These are phyloP conservation scores for Catharus bicknelli DNA, from an alignment of 2,113 vertebrate species.

Conservation along the genomic window DNA sequence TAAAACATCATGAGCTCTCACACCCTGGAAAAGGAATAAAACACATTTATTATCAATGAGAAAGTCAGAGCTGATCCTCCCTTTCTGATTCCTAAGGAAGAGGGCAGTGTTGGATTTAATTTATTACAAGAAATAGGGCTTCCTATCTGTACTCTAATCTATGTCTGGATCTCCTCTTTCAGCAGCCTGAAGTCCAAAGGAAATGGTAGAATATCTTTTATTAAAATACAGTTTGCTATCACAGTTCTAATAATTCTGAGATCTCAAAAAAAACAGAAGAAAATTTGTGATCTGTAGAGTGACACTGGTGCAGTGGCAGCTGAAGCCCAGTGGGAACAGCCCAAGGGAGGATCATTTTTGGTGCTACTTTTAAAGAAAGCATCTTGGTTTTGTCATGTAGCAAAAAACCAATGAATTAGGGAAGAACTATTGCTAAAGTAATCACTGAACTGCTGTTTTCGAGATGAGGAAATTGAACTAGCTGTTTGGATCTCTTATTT, in stretches of 20 bases:
- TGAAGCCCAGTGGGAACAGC: not conserved
- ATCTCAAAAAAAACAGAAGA: not conserved
- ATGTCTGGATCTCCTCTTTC: not conserved
- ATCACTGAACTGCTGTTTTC: not conserved
- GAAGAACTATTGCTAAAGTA: not conserved
- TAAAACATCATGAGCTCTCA: slow-evolving; percentile 2
- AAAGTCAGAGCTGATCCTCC: not conserved
- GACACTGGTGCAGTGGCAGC: not conserved
- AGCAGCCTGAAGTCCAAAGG: not conserved
- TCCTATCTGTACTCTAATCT: not conserved
- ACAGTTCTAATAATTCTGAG: not conserved
- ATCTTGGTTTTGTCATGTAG: not conserved
- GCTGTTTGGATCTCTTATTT: not conserved
- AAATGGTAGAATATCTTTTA: not conserved
- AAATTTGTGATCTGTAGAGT: not conserved
- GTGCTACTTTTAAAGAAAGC: not conserved
- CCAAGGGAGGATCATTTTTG: not conserved
- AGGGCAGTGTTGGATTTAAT: not conserved
- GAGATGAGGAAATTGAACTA: not conserved
- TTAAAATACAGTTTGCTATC: not conserved
- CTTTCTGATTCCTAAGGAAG: slow-evolving; percentile 19
- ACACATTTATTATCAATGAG: not conserved
- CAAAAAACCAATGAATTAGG: not conserved
- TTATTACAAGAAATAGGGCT: not conserved
- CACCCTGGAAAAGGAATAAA: not conserved